Base-by-base conservation (phyloP, 2,888 invertebrate species). In the Himalopsyche kuldschensis region DNA sequence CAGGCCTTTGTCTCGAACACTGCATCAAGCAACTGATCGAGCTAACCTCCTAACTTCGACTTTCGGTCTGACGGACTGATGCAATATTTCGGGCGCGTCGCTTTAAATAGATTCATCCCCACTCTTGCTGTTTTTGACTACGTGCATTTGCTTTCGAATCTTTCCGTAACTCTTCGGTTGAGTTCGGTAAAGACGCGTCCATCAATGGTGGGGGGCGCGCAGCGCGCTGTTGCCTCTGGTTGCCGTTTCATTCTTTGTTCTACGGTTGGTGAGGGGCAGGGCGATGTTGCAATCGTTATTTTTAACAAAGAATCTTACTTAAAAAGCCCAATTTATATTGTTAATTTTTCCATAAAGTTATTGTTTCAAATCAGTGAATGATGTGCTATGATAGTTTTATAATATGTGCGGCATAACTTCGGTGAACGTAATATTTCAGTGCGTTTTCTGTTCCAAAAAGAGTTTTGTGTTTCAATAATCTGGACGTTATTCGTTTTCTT, bases 21-120 rank as follows among this genome's bases (percentile, higher is more conserved):
- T 91, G 90, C 84, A 83, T 90, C 90, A 90, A 87, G 32, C 83
- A 75, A 78, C 69, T 35, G 46, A n/a, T 69, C 83, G 80, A 35
- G 89, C 89, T 90, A 81, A 30, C 89, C 90, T 91, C 91, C 91
- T 87, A 30, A 69, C 84, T 91, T 90, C 90, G 90, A 88, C 89
- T 89, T 88, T 88, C 89, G 85, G 87, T 90, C 89, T 90, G 90
- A 91, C 90, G 90, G 91, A 92, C 92, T 92, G 91, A 88, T 90
- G 91, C 89, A 88, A 89, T 87, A 87, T 89, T 89, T 89, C 88
- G 88, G 89, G 88, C 88, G 87, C 87, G 87, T 85, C 84, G 88
- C 89, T 87, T 87, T 89, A 91, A 92, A 90, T 92, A 92, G 91
- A 91, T 91, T 90, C 88, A 87, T 88, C 88, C 88, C 90, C 88